These are phyloP conservation scores for Drosophila birchii DNA, from an alignment of 2,888 invertebrate species.

Conservation along the genomic window DNA sequence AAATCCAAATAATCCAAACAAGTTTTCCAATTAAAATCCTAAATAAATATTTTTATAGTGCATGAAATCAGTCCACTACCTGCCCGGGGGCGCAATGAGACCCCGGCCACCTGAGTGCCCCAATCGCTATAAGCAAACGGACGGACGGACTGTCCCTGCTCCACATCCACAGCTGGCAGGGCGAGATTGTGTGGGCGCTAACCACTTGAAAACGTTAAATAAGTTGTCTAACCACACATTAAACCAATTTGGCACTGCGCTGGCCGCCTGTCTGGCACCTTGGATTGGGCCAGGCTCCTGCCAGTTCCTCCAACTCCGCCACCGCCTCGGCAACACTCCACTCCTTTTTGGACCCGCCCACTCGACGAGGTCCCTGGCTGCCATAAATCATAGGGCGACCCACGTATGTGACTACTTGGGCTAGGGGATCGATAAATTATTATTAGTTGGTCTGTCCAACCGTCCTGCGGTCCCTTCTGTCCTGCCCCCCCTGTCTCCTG, in stretches of 20 bases:
- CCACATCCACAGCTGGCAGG: slow-evolving; percentile 34
- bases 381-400: slow-evolving; percentile 78
- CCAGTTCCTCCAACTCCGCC: slow-evolving; percentile 6
- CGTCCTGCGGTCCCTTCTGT: slow-evolving; percentile 19
- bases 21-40: neutral
- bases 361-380: slow-evolving; percentile 52
- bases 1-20: neutral
- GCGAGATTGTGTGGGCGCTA: slow-evolving; percentile 47
- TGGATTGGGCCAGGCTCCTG: slow-evolving; percentile 22
- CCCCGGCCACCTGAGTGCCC: slow-evolving; percentile 38
- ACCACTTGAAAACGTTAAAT: slow-evolving; percentile 80
- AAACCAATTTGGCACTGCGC: slow-evolving; percentile 77
- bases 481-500: neutral
- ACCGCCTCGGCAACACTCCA: slow-evolving; percentile 1
- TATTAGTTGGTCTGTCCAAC: slow-evolving; percentile 76
- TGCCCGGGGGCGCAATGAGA: slow-evolving; percentile 38
- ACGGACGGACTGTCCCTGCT: slow-evolving; percentile 58
- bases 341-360: slow-evolving; percentile 35
- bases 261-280: slow-evolving; percentile 64
- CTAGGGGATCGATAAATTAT: slow-evolving; percentile 82
- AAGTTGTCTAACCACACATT: slow-evolving; percentile 80
- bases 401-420: slow-evolving; percentile 75
- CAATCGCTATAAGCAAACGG: slow-evolving; percentile 20
- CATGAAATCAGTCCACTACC: slow-evolving; percentile 22
- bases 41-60: slow-evolving; percentile 26